Evolutionary conservation across 2,797 vertebrate genomes (phyloP), one percentile per base, ranked within the genome.

Genomic region (Galagoides demidoff): DNA sequence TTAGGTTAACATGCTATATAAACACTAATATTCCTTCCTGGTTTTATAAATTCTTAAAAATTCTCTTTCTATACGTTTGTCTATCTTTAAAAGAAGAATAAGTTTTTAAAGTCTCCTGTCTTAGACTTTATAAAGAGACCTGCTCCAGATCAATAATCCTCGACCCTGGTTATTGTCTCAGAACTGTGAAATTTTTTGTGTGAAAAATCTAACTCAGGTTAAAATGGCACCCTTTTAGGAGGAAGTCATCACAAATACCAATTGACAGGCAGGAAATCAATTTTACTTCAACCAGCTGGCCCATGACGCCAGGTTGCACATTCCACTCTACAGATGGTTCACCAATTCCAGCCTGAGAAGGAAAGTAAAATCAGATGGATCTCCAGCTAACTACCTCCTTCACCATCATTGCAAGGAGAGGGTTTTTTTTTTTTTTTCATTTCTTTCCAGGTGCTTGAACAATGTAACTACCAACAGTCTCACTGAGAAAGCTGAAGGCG

Each of bases 231-330:
- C 27, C 37, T 45, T 64, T n/a, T 43, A 85, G 25, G 81, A 74
- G 16, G 55, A 87, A 29, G 14, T 91, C 79, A 94, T 77, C 55
- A 90, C 34, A 91, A 92, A 90, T 68, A 55, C 57, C 90, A 79
- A 68, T 3, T 43, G 43, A 85, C 2, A 55, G 25, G 63, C 61
- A 95, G 37, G 73, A 94, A 95, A 78, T 87, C 29, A 74, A n/a
- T 81, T 94, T 82, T 86, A 77, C 86, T 68, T 82, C 76, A 78
- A 61, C 39, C 84, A 81, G n/a, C 34, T 89, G 89, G 83, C 55
- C 76, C 79, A 29, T 5, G 31, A 83, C 0, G 0, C 37, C 23
- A 78, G 66, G 76, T 5, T 27, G 34, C 22, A 86, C 43, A 57
- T 23, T 73, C 79, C 11, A 29, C 34, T 57, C 31, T 52, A 16